Evolutionary conservation across 2,113 vertebrate species (phyloP).

Genomic region (Ardeotis arabs): DNA sequence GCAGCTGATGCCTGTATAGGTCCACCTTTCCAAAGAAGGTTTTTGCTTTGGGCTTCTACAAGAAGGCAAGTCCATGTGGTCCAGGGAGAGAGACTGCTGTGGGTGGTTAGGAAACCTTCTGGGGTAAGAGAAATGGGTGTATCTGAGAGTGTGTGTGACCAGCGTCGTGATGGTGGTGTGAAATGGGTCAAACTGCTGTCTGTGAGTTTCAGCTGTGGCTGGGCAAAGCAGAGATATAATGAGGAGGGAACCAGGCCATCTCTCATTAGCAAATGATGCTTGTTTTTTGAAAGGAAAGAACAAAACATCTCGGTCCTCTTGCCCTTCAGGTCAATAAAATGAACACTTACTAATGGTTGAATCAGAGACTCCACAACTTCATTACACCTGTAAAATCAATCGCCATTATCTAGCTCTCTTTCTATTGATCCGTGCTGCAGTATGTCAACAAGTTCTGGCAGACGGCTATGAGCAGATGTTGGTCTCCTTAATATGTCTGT

Average conservation of each 20-base stretch:
- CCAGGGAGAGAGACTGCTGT: not conserved
- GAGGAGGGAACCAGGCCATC: not conserved
- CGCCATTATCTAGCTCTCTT: not conserved
- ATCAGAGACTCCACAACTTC: not conserved
- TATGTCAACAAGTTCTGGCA: not conserved
- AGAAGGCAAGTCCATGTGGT: not conserved
- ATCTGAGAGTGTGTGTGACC: not conserved
- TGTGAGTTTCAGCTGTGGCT: not conserved
- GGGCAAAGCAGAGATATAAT: not conserved
- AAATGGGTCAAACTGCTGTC: not conserved
- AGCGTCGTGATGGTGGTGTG: not conserved
- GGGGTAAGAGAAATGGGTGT: not conserved
- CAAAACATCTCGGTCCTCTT: not conserved
- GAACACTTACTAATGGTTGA: not conserved
- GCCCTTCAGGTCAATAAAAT: not conserved
- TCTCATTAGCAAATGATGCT: not conserved
- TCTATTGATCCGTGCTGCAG: not conserved
- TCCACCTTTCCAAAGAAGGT: not conserved
- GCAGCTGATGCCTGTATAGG: not conserved
- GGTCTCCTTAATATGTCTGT: rapidly evolving
- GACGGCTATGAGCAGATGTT: not conserved
- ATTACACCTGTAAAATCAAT: not conserved
- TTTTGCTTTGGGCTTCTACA: not conserved
- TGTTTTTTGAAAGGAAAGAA: not conserved
- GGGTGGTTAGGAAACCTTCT: not conserved